Conservation (phyloP, 2,888 invertebrate species). For the Andrena flavipes region DNA sequence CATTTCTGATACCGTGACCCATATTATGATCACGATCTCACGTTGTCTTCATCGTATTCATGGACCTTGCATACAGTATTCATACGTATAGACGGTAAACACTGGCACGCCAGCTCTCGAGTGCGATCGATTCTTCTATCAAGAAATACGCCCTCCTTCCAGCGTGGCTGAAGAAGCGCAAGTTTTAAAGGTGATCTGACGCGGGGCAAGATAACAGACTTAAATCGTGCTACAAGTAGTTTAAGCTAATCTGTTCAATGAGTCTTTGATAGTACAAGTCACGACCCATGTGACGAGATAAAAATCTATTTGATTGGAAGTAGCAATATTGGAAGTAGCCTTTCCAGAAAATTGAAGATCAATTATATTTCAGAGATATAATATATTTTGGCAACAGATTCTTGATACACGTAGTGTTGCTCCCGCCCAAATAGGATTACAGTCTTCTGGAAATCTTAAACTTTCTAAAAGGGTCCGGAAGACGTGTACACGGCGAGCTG, state of each 20-base stretch:
- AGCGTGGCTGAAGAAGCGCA: constrained; percentile 9
- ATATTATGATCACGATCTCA: constrained; percentile 22
- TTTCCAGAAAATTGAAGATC: not conserved
- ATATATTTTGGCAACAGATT: no score
- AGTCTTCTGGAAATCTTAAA: no score
- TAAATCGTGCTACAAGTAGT: constrained; percentile 6
- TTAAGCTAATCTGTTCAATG: constrained; percentile 12
- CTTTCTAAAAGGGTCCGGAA: no score
- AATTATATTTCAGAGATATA: not conserved
- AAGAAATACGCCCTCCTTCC: constrained; percentile 18
- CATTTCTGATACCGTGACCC: constrained; percentile 30
- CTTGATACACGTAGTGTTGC: no score
- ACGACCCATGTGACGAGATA: not conserved
- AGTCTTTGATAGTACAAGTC: not conserved
- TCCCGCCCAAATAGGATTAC: no score
- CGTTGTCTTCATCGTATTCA: not conserved
- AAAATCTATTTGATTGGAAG: not conserved
- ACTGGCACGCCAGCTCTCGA: constrained; percentile 5
- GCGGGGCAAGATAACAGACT: constrained; percentile 14
- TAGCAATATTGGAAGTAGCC: not conserved
- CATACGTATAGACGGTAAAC: constrained; percentile 26
- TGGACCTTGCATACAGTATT: constrained; percentile 13
- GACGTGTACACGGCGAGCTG: no score
- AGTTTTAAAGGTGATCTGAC: constrained; percentile 39
- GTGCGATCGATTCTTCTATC: constrained; percentile 31